Base-by-base conservation (phyloP, 2,888 invertebrate species). In the Synanthedon myopaeformis region DNA sequence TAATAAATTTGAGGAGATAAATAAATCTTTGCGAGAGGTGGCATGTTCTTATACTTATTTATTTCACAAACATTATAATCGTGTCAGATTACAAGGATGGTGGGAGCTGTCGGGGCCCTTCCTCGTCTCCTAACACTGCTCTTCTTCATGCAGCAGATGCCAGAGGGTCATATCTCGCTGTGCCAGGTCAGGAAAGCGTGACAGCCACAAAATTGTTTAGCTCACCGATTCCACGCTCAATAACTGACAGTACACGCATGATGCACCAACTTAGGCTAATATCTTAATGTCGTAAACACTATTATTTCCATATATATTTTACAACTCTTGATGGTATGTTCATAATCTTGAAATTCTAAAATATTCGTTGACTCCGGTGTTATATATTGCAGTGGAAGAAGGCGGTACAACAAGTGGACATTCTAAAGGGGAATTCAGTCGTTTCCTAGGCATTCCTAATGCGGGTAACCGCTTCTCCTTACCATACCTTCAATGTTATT, bases 391-490 rank as follows among this genome's bases (percentile, higher is more conserved):
- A 89, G 89, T 89, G 79, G 89, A 89, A 59, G 89, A 89, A 71
- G 76, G 79, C 75, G 73, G 84, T 71, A 65, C 82, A 56, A 65
- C 82, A 68, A 79, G 79, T 69, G 84, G 81, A 71, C 76, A 79
- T 70, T 79, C 77, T 67, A 87, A 82, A 78, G 82, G 83, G 71
- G 88, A 88, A 70, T 85, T 85, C 76, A 90, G 89, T 86, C 91
- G 91, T 84, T 92, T 91, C 87, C 91, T 92, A 88, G 89, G 90
- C 84, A 88, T 92, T 78, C 91, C 91, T 75, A 90, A 86, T 68
- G 83, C 88, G 88, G 87, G 87, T 87, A 87, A 87, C 86, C 85
- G 85, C 87, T 82, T 72, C 55, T 74, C 74, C 64, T 69, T 69
- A 64, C 59, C 61, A 65, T 63, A 55, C 64, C 59, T 60, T 74